A percentile compares a stretch with the other conserved stretches of the same genome.
These are phyloP conservation scores for Rynchops niger DNA, from an alignment of 2,113 vertebrate species.

Conservation along the genomic window DNA sequence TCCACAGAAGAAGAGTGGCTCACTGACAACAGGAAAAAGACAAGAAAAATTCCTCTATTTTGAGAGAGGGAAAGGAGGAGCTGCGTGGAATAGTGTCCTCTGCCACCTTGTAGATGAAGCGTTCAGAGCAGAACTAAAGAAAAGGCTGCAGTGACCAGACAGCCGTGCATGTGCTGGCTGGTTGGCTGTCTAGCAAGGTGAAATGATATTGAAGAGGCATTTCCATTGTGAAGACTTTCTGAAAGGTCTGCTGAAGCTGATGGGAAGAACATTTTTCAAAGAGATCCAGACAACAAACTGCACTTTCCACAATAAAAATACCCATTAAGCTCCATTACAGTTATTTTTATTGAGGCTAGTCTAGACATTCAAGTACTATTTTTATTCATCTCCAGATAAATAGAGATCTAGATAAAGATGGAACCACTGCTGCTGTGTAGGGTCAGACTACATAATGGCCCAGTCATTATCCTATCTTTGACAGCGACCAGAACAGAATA, in stretches of 20 bases:
- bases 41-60: neutral
- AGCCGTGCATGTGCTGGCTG: fast-evolving
- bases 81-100: neutral
- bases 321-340: conserved; percentile 43
- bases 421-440: neutral
- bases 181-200: neutral
- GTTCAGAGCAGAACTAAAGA: neutral
- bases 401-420: conserved; percentile 54
- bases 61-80: neutral
- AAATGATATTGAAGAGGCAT: conserved; percentile 11
- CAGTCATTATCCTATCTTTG: conserved; percentile 1
- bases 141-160: neutral
- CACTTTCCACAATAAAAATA: conserved; percentile 39
- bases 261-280: conserved; percentile 32
- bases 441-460: neutral
- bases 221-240: conserved; percentile 18
- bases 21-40: neutral
- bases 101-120: neutral
- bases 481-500: neutral
- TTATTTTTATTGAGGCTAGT: conserved; percentile 55
- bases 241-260: neutral
- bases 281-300: conserved; percentile 43
- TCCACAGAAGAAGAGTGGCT: neutral
- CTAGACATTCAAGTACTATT: conserved; percentile 48
- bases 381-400: conserved; percentile 55